Percentiles rank a stretch among this genome's conserved stretches.
These are phyloP conservation scores for Mantis religiosa DNA, from an alignment of 2,888 invertebrate species.

Conservation along the genomic window DNA sequence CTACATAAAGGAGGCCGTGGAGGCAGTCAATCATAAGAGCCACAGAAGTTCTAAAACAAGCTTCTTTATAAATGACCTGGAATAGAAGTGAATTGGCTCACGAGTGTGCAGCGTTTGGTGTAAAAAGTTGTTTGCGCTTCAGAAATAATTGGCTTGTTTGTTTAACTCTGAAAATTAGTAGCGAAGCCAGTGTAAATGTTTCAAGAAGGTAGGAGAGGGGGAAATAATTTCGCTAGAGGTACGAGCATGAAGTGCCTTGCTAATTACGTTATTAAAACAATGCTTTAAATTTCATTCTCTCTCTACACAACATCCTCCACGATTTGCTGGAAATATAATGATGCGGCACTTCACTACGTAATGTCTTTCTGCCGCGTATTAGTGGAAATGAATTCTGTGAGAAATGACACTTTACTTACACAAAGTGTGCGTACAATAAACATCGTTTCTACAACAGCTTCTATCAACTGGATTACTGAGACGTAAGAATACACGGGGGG, in stretches of 20 bases:
- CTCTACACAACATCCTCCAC: neutral
- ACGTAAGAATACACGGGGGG: too few species aligned
- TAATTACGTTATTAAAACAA: neutral
- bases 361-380: too few species aligned
- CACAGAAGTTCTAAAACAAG: neutral
- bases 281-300: neutral
- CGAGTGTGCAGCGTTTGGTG: neutral
- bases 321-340: neutral
- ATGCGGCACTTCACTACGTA: neutral
- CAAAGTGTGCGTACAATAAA: too few species aligned
- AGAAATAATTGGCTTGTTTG: neutral
- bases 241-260: neutral
- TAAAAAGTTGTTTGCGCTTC: neutral
- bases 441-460: too few species aligned
- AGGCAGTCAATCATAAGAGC: neutral
- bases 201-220: neutral
- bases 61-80: neutral
- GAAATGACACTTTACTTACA: too few species aligned
- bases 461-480: too few species aligned
- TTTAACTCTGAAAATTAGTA: neutral
- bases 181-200: neutral
- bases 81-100: neutral
- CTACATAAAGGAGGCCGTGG: too few species aligned
- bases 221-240: neutral
- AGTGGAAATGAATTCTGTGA: too few species aligned